Percentiles rank a stretch among this genome's conserved stretches.
Conservation (phyloP, 2,797 vertebrate species). For the Argya squamiceps region DNA sequence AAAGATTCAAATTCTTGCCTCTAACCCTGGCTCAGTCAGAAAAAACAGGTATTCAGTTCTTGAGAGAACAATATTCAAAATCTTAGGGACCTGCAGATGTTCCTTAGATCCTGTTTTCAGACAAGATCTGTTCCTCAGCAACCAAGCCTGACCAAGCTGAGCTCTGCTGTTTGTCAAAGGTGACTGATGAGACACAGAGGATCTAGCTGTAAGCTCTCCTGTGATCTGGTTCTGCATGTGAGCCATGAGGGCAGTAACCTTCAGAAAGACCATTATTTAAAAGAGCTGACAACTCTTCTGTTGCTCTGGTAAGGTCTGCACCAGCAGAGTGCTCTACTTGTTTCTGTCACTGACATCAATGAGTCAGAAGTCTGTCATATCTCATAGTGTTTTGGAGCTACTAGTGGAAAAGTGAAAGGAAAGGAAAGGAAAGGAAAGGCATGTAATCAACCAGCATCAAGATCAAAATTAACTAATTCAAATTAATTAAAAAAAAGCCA, state of each 20-base stretch:
- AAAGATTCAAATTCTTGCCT: neutral
- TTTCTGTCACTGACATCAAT: neutral
- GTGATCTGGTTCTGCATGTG: neutral
- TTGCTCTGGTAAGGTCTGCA: neutral
- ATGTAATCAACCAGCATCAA: neutral
- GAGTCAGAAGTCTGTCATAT: neutral
- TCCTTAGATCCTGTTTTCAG: neutral
- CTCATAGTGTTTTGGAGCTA: neutral
- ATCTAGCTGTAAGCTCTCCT: neutral
- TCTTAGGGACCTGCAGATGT: neutral
- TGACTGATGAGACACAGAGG: accelerated
- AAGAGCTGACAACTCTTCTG: neutral
- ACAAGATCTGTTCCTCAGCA: accelerated
- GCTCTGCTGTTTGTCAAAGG: neutral
- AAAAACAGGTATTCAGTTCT: neutral
- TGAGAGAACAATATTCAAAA: neutral
- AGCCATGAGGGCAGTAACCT: neutral
- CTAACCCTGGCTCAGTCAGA: neutral
- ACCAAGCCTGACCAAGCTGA: neutral
- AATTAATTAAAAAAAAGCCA: neutral
- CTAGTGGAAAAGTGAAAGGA: neutral
- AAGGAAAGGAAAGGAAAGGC: neutral
- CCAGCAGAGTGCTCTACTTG: neutral
- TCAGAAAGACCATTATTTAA: neutral
- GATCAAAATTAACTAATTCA: neutral